Base-by-base conservation (phyloP, 1,140 invertebrate genomes). In the Patella vulgata region DNA sequence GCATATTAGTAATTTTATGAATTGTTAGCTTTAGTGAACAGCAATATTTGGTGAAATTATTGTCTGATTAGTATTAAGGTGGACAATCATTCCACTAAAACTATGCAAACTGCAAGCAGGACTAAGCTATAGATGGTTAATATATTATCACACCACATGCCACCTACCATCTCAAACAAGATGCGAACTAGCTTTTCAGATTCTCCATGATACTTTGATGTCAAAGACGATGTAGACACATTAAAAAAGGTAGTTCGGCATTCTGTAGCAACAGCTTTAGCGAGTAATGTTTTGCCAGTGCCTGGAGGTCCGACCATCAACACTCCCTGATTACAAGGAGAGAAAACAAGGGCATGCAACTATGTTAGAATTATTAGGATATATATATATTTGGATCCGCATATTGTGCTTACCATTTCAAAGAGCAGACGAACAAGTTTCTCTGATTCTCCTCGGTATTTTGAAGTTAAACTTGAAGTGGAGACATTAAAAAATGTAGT, bases 401-500 rank as follows among this genome's bases (percentile, higher is more conserved):
- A 11, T 11, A n/a, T 28, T 39, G 30, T 5, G 65, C 82, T 84
- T 85, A 93, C 94, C 96, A 99, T 99, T 88, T 99, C 96, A 86
- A 99, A 99, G 1, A 99, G 86, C 36, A 99, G 86, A 50, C 96
- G 88, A 64, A 99, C 96, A 68, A 99, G 90, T 87, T 99, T 99
- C 86, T 99, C 98, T 0, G 95, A 97, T 86, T 99, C 97, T 17
- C 98, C 98, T 55, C 97, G 88, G 84, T 98, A 99, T 85, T 99
- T 99, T 28, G 95, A 98, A 2, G 96, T 97, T 30, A 99, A 87
- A 0, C 95, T 97, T 1, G 96, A 97, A 0, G 96, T 96, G 19
- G 96, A 97, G 5, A 99, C 96, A 86, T 98, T 98, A 83, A 99
- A 99, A 86, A 99, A 99, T 1, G 97, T 99, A 48, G 97, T 98